Evolutionary conservation across 2,888 invertebrate species (phyloP), one percentile per base, ranked within the genome.

Genomic region (Drosophila cyrtoloma): DNA sequence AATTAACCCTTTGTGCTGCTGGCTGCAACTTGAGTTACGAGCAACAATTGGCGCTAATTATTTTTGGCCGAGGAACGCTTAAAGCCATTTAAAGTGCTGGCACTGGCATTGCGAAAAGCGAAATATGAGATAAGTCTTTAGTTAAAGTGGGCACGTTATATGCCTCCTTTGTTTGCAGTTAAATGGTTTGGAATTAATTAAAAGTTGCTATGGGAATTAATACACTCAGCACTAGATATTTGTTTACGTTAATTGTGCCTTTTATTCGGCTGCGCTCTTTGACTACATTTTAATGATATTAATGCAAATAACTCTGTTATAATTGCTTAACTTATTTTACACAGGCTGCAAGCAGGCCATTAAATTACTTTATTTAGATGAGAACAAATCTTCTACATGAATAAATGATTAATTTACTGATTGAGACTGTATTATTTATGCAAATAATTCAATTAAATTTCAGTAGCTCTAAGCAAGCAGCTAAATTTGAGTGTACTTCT

Each of bases 141-240:
- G 65, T 63, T 67, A 39, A 61, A 78, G 64, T 74, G 74, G 67
- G 64, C 72, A 52, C 71, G 81, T 80, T 71, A 51, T 44, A 19
- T 53, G 64, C 51, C 60, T 59, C 47, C 79, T 79, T 76, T 84
- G 80, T 84, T 84, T 73, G 58, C 77, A 78, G 90, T 83, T 86
- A 83, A 91, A 90, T 91, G 88, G 81, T 75, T 82, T 84, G 90
- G 82, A 90, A 91, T 84, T 90, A 91, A 90, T 91, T 90, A 81
- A 79, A 81, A 71, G 77, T 77, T 79, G 73, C 81, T 50, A 81
- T 62, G 77, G 69, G 44, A 81, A 67, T 70, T 70, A 77, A 81
- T 72, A 77, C 77, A 79, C 42, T 72, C 66, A 37, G 57, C 67
- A 32, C 44, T 22, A 67, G 52, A 77, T 56, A 57, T 72, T 67